phyloP scores from a whole-genome alignment of 2,888 invertebrate genomes.

The Ornithoptera priamus region DNA sequence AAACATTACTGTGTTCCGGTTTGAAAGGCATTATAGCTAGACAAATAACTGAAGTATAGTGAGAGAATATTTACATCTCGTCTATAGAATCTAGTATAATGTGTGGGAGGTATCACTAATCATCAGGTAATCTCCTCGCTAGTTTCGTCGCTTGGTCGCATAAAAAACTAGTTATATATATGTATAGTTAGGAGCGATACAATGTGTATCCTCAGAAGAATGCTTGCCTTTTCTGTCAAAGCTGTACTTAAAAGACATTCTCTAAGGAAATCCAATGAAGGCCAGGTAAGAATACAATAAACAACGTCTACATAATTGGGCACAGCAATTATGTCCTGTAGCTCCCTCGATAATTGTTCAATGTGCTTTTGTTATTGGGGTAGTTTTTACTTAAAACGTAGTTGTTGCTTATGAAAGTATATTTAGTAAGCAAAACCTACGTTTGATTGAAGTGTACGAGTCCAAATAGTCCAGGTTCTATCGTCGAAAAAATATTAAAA shows the following conservation, averaged over 20 bases:
- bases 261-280: not conserved
- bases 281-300: not conserved
- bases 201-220: not conserved
- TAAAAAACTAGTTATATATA: no score
- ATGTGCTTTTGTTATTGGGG: conserved; percentile 8
- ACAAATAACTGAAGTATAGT: no score
- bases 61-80: no score
- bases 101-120: no score
- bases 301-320: conserved; percentile 3
- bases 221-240: not conserved
- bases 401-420: conserved; percentile 6
- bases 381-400: not conserved
- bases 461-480: not conserved
- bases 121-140: no score
- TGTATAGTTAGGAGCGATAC: not conserved
- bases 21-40: no score
- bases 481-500: not conserved
- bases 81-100: no score
- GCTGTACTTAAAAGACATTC: not conserved
- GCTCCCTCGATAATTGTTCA: conserved; percentile 10
- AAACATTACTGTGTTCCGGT: no score
- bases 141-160: no score
- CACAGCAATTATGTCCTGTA: conserved; percentile 11
- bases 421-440: not conserved
- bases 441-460: no score